These are phyloP conservation scores for Diloba caeruleocephala DNA, from an alignment of 2,888 invertebrate species.

Conservation along the genomic window DNA sequence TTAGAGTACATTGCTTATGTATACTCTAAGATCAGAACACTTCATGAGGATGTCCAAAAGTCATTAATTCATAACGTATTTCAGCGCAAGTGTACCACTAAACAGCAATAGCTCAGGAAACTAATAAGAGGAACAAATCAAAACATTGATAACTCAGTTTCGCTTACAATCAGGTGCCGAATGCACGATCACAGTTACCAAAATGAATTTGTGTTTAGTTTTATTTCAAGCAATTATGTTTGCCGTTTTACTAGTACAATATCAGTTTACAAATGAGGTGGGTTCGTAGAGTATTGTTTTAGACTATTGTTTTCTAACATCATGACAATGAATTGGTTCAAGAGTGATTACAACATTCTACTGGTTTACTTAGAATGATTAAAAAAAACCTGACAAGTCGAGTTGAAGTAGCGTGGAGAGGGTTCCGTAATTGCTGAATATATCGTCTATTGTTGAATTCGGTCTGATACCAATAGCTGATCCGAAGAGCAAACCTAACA, in stretches of 20 bases:
- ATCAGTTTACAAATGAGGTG: conserved; percentile 26
- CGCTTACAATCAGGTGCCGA: not conserved
- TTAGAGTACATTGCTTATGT: no score
- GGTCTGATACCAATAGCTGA: no score
- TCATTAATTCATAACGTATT: no score
- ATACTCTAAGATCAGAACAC: no score
- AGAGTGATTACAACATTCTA: not conserved
- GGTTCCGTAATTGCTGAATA: no score
- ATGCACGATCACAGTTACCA: not conserved
- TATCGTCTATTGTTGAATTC: no score
- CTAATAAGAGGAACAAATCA: conserved; percentile 15
- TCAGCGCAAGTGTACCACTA: not conserved
- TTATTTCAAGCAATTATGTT: conserved; percentile 27
- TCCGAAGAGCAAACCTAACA: no score
- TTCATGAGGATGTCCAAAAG: no score
- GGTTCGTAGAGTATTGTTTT: not conserved
- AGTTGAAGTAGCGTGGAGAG: no score
- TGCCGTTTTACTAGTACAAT: conserved; percentile 26
- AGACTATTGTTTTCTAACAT: not conserved
- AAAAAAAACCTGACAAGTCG: no score
- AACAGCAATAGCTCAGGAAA: conserved; percentile 36
- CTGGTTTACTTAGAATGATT: no score
- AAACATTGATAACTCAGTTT: conserved; percentile 18
- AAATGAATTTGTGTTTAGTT: conserved; percentile 36
- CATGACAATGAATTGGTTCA: not conserved